Evolutionary conservation across 1,140 invertebrate genomes (phyloP).

Genomic region (Agrypnia vestita): DNA sequence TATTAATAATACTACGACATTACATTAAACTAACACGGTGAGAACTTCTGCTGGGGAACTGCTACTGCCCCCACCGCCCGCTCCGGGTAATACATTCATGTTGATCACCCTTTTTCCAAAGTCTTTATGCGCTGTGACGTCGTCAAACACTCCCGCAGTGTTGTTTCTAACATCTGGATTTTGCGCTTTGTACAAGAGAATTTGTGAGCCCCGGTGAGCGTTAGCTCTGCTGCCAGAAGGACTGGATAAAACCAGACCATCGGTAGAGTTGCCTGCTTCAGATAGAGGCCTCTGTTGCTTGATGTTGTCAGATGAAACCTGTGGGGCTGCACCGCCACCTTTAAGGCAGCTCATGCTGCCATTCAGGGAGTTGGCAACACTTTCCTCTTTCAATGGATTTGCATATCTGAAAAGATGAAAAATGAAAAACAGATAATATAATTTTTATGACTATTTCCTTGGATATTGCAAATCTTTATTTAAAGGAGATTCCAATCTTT

Average conservation of each 20-base stretch:
- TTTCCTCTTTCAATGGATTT: conserved; percentile 72
- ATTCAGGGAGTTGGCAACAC: conserved; percentile 64
- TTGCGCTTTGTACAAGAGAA: conserved; percentile 81
- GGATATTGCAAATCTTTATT: no score
- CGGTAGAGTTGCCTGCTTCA: conserved; percentile 66
- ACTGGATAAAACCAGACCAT: conserved; percentile 77
- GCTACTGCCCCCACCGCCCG: conserved; percentile 24
- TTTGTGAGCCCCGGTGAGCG: conserved; percentile 75
- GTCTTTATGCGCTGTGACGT: conserved; percentile 81
- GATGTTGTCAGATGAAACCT: conserved; percentile 63
- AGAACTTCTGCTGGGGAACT: conserved; percentile 68
- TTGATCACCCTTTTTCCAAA: conserved; percentile 82
- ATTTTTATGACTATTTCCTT: no score
- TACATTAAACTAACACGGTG: conserved; percentile 67
- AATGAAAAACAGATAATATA: no score
- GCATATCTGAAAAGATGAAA: conserved; percentile 65
- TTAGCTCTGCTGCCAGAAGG: conserved; percentile 74
- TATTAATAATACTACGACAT: conserved; percentile 20
- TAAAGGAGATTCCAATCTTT: no score
- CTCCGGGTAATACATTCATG: conserved; percentile 57
- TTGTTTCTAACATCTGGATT: conserved; percentile 85
- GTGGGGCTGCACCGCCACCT: conserved; percentile 63
- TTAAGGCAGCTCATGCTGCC: conserved; percentile 67
- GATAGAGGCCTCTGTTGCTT: conserved; percentile 72
- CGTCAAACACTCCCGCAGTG: conserved; percentile 81